Base-by-base conservation (phyloP, 92 coral and sea anemone species). In the Epizoanthus stellaris region DNA sequence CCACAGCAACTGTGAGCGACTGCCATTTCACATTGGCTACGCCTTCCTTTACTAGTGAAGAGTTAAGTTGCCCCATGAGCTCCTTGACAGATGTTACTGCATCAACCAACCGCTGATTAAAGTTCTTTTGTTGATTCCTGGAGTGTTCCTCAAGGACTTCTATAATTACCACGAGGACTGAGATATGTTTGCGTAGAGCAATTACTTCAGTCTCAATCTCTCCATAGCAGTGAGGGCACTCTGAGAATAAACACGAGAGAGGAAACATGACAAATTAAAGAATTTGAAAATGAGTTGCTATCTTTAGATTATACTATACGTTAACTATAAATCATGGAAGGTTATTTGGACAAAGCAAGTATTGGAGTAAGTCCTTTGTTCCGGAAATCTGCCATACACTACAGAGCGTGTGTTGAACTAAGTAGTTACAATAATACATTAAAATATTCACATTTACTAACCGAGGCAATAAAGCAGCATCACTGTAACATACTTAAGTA, bases 141-240 rank as follows among this genome's bases (percentile, higher is more conserved):
- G 93, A 88, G n/a, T 88, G 90, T 40, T 80, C 76, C 34, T 62
- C 52, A 42, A 94, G 80, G 23, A 67, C 56, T 12, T 52, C 30
- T 16, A 91, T 77, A 30, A 82, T 76, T 43, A 63, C 67, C 14
- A 70, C 75, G 34, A 91, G 72, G 39, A 72, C 73, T 17, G 89
- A 6, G 81, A 90, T 77, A 61, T 90, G 86, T 54, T 89, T 67
- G 47, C 98, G 95, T 20, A 95, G 77, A 58, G 47, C 42, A 77
- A 76, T 88, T 25, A 91, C 92, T 20, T 95, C 98, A 19, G 81
- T 88, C 81, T 93, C 92, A 16, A 95, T 69, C 61, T 83, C 87
- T 16, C 91, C 89, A 82, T 91, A 95, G 53, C 98, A 95, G 0
- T 91, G 82, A 8, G 98, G 87, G 67, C 98, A 95, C 73, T 92